Percentiles rank a stretch among this genome's conserved stretches.
Evolutionary conservation across 1,140 invertebrate genomes (phyloP).

Genomic region (Lepidotrigona ventralis): DNA sequence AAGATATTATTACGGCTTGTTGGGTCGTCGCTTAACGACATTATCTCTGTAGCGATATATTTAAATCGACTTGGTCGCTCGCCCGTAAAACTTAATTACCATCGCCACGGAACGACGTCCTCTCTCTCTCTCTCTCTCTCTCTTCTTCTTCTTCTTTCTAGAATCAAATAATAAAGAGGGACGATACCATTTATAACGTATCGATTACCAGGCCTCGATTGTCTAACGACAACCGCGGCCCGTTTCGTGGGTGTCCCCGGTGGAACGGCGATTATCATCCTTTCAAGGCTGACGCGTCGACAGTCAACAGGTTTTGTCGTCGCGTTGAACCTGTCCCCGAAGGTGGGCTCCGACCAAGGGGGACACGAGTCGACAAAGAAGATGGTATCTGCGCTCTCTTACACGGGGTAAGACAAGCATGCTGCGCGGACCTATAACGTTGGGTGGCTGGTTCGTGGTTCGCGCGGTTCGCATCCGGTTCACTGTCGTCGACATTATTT

Average conservation of each 20-base stretch:
- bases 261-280: constrained; percentile 53
- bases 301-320: constrained; percentile 59
- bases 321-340: constrained; percentile 51
- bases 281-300: constrained; percentile 54
- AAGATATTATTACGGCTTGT: constrained; percentile 11
- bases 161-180: background rate
- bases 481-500: constrained; percentile 73
- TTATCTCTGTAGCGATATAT: background rate
- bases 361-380: constrained; percentile 57
- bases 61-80: background rate
- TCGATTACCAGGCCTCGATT: constrained; percentile 26
- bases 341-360: constrained; percentile 32
- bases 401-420: constrained; percentile 67
- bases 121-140: too few relatives aligned
- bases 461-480: constrained; percentile 69
- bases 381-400: constrained; percentile 69
- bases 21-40: background rate
- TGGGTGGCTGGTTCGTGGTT: constrained; percentile 50
- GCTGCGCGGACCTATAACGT: constrained; percentile 41
- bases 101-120: background rate
- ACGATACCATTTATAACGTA: constrained; percentile 41
- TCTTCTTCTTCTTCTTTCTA: background rate
- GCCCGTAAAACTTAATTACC: constrained; percentile 36
- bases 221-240: constrained; percentile 35
- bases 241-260: constrained; percentile 50